Evolutionary conservation across 2,888 invertebrate genomes (phyloP).

Genomic region (Pecten maximus): DNA sequence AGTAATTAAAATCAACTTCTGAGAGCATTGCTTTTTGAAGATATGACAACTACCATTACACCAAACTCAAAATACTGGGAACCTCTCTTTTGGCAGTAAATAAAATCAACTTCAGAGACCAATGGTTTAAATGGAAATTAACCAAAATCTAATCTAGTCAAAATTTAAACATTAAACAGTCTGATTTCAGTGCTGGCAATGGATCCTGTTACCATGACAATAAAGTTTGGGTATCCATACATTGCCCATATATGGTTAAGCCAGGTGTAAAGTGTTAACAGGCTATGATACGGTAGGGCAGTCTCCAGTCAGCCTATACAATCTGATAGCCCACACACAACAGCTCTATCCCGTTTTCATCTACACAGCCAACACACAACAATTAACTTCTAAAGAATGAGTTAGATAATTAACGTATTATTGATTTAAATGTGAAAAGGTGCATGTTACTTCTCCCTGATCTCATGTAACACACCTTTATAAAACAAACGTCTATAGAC

Average conservation of each 20-base stretch:
- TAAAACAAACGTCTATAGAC: background rate
- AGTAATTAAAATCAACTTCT: too few relatives aligned
- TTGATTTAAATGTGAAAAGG: background rate
- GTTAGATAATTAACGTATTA: background rate
- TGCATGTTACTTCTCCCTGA: background rate
- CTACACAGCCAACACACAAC: background rate
- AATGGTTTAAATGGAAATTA: too few relatives aligned
- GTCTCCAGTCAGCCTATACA: background rate
- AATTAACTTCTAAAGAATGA: slow-evolving; percentile 14
- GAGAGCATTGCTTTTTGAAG: too few relatives aligned
- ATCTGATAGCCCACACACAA: background rate
- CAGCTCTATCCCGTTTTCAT: background rate
- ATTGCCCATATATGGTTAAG: background rate
- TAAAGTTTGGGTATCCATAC: background rate
- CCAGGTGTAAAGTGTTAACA: slow-evolving; percentile 21
- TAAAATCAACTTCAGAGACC: too few relatives aligned
- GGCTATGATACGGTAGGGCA: background rate
- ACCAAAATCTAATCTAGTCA: background rate
- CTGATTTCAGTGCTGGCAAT: background rate
- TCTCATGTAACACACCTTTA: background rate
- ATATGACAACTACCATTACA: too few relatives aligned
- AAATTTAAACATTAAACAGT: background rate
- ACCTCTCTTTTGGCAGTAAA: too few relatives aligned
- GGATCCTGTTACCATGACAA: background rate
- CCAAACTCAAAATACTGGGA: too few relatives aligned